Evolutionary conservation across 2,797 vertebrate genomes (phyloP).

Genomic region (Phalloptychus januarius): DNA sequence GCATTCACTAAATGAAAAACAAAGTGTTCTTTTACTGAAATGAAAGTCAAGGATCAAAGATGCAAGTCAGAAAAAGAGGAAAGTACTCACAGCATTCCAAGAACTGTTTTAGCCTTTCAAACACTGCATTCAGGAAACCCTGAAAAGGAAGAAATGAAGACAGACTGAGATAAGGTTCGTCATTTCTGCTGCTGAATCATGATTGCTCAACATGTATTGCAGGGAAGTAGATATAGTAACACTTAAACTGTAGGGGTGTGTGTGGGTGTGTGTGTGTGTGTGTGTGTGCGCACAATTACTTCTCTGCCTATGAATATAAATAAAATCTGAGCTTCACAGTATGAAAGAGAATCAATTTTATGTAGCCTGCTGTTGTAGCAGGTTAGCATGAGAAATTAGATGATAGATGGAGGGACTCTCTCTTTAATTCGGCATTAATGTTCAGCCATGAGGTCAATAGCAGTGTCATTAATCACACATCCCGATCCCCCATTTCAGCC

Average conservation of each 20-base stretch:
- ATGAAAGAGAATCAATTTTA: conserved; percentile 59
- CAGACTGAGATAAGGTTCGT: conserved; percentile 53
- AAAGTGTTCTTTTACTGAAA: conserved; percentile 28
- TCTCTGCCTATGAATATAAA: conserved; percentile 38
- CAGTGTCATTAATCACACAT: conserved; percentile 58
- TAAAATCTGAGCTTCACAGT: conserved; percentile 40
- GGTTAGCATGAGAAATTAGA: conserved; percentile 53
- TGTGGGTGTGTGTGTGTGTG: background rate
- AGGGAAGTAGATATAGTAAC: conserved; percentile 34
- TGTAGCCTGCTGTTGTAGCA: conserved; percentile 24
- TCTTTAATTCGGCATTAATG: conserved; percentile 65
- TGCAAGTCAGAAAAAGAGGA: conserved; percentile 29
- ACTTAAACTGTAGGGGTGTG: conserved; percentile 25
- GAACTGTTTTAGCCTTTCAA: conserved; percentile 94
- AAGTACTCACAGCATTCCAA: conserved; percentile 93
- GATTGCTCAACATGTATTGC: conserved; percentile 43
- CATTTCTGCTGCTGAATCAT: conserved; percentile 50
- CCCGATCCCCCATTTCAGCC: conserved; percentile 23
- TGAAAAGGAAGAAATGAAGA: conserved; percentile 74
- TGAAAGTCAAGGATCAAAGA: conserved; percentile 33
- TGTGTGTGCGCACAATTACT: conserved; percentile 4
- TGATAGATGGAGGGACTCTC: conserved; percentile 63
- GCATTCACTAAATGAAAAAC: conserved; percentile 20
- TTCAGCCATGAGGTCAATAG: conserved; percentile 60
- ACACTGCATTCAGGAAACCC: conserved; percentile 93